A percentile compares a stretch with the other conserved stretches of the same genome.
Evolutionary conservation across 2,113 vertebrate species (phyloP).

Genomic region (Trochalopteron elliotii): DNA sequence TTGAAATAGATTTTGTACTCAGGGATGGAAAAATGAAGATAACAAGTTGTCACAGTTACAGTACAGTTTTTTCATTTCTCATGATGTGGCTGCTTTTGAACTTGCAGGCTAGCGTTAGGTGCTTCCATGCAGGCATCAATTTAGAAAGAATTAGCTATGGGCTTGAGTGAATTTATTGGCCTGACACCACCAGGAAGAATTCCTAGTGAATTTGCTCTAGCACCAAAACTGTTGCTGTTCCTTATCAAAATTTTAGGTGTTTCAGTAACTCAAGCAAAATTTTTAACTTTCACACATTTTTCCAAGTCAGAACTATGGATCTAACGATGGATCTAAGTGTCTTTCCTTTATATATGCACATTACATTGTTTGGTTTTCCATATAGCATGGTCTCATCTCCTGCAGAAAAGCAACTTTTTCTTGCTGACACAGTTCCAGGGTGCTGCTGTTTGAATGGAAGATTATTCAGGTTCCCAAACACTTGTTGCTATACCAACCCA

Average conservation of each 20-base stretch:
- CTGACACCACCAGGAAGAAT: not conserved
- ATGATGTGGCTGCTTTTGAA: not conserved
- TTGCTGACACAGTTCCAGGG: fast-evolving
- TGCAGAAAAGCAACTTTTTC: not conserved
- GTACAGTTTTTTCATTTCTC: not conserved
- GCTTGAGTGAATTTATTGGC: not conserved
- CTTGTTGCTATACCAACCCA: not conserved
- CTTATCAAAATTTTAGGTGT: not conserved
- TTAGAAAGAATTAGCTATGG: not conserved
- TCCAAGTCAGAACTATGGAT: not conserved
- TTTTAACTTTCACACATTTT: not conserved
- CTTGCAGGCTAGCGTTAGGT: not conserved
- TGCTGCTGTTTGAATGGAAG: not conserved
- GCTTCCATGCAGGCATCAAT: not conserved
- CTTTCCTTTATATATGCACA: not conserved
- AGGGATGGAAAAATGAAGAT: not conserved
- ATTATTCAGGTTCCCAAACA: not conserved
- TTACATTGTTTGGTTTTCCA: not conserved
- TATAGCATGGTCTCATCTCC: not conserved
- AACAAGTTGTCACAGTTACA: not conserved
- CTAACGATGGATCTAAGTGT: not conserved
- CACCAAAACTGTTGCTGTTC: not conserved
- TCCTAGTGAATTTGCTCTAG: not conserved
- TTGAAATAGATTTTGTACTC: not conserved
- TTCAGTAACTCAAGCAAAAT: not conserved